Evolutionary conservation across 2,888 invertebrate species (phyloP).

Genomic region (Zygothrica quintamaculata): DNA sequence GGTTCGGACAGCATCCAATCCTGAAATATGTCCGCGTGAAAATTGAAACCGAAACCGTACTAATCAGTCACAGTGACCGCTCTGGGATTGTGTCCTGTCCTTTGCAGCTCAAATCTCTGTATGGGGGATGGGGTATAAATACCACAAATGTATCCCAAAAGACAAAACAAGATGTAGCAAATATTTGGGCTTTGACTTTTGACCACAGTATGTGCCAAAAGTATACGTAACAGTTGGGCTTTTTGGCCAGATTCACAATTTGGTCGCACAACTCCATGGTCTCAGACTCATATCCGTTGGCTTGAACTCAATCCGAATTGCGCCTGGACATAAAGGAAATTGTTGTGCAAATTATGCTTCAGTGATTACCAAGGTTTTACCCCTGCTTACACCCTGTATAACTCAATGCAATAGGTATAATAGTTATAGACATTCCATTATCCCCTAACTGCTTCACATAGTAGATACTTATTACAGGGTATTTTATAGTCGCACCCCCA

Average conservation of each 20-base stretch:
- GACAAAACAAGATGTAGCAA: conserved; percentile 35
- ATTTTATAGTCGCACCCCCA: background rate
- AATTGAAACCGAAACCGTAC: conserved; percentile 76
- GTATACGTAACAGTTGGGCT: conserved; percentile 26
- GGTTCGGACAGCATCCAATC: conserved; percentile 25
- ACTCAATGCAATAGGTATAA: background rate
- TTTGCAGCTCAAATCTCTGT: conserved; percentile 20
- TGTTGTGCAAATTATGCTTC: conserved; percentile 69
- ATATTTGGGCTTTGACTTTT: conserved; percentile 73
- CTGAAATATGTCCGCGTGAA: conserved; percentile 63
- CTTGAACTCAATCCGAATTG: conserved; percentile 17
- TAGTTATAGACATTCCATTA: too few species aligned
- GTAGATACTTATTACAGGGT: too few species aligned
- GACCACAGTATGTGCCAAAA: conserved; percentile 50
- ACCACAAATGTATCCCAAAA: conserved; percentile 25
- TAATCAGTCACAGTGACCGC: conserved; percentile 57
- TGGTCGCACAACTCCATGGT: background rate
- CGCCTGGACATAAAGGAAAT: conserved; percentile 54
- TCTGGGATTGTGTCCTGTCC: conserved; percentile 3
- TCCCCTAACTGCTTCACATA: too few species aligned
- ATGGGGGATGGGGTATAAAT: background rate
- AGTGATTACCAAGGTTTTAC: conserved; percentile 55
- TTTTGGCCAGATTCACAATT: background rate
- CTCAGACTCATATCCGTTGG: conserved; percentile 32
- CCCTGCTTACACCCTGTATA: conserved; percentile 16